phyloP scores from a whole-genome alignment of 53 echinoderm and acorn worm genomes.

The Crossaster papposus region DNA sequence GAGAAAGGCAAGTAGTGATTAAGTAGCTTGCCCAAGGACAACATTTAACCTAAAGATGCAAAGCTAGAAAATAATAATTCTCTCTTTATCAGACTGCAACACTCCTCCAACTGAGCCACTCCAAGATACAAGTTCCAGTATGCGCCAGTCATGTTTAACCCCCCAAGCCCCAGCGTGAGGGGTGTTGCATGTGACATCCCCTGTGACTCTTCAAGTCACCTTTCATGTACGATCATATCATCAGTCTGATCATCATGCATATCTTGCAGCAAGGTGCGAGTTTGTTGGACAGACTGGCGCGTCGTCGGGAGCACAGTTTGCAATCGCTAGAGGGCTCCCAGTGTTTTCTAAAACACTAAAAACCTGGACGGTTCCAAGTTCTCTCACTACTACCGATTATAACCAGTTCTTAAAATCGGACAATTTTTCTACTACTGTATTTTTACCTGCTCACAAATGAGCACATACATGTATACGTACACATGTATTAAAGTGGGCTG shows the following conservation, averaged over 20 bases:
- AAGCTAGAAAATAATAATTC: too few species aligned
- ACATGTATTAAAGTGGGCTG: not conserved
- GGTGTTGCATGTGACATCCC: slow-evolving; percentile 29
- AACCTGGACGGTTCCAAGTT: slow-evolving; percentile 11
- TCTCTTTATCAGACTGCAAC: not conserved
- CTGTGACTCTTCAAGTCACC: not conserved
- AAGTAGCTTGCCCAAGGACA: too few species aligned
- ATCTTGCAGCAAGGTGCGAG: not conserved
- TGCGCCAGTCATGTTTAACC: not conserved
- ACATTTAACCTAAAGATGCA: too few species aligned
- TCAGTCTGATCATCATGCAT: slow-evolving; percentile 6
- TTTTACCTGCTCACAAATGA: not conserved
- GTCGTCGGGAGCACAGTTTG: slow-evolving; percentile 31
- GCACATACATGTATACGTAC: too few species aligned
- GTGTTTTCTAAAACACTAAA: not conserved
- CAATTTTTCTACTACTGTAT: not conserved
- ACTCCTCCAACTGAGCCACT: not conserved
- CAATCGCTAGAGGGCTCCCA: not conserved
- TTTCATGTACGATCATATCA: not conserved
- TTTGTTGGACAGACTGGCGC: slow-evolving; percentile 28
- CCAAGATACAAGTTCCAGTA: not conserved
- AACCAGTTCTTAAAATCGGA: not conserved
- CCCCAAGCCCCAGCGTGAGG: not conserved
- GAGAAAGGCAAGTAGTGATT: too few species aligned
- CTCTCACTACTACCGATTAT: not conserved